Evolutionary conservation across 2,888 invertebrate species (phyloP).

Genomic region (Rhabditoides inermis): DNA sequence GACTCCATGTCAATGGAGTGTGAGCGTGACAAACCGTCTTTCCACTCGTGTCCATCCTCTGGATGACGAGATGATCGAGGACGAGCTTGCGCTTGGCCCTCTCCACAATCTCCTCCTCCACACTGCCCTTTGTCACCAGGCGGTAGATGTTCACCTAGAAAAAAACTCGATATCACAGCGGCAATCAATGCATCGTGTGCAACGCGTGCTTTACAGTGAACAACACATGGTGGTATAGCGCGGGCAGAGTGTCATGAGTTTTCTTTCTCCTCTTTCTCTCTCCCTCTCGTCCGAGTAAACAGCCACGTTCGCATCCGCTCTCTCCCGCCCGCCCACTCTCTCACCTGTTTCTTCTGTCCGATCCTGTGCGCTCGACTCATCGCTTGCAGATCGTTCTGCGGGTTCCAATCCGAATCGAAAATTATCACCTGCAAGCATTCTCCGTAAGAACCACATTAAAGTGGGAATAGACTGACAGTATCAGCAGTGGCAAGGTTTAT

Average conservation of each 20-base stretch:
- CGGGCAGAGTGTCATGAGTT: too few species aligned
- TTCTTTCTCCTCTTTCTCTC: constrained; percentile 1
- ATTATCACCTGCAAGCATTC: constrained; percentile 83
- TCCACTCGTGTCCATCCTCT: constrained; percentile 97
- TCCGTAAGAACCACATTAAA: neutral
- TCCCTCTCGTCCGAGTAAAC: neutral
- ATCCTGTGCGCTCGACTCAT: constrained; percentile 96
- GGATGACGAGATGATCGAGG: constrained; percentile 93
- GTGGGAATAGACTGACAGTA: constrained; percentile 84
- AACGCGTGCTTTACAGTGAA: too few species aligned
- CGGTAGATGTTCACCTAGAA: constrained; percentile 86
- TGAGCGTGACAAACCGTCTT: constrained; percentile 79
- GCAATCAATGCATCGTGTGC: too few species aligned
- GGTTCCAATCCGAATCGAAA: constrained; percentile 99
- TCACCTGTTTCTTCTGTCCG: constrained; percentile 90
- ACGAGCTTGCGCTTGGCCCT: constrained; percentile 98
- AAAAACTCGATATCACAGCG: too few species aligned
- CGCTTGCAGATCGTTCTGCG: constrained; percentile 95
- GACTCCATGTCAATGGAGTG: too few species aligned
- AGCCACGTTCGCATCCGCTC: neutral
- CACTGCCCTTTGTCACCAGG: constrained; percentile 86
- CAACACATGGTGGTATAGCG: too few species aligned
- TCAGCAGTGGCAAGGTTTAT: constrained; percentile 97
- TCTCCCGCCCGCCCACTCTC: too few species aligned
- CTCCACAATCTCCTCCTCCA: constrained; percentile 97